Base-by-base conservation (phyloP, 37 sponge, comb jelly and placozoan species). In the Corticium candelabrum region DNA sequence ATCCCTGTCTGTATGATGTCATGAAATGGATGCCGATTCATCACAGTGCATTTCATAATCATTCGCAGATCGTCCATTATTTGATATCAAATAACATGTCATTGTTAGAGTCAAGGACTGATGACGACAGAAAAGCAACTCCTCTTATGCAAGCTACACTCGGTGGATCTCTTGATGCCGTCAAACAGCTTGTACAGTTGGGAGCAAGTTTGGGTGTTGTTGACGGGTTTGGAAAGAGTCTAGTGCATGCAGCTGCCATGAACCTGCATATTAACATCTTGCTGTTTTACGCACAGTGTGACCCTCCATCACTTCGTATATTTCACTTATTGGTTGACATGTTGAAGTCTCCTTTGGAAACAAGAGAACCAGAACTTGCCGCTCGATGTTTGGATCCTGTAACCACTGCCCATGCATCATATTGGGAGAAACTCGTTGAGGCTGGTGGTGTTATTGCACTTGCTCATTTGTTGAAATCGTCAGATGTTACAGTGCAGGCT, bases 11-110 rank as follows among this genome's bases (percentile, higher is more conserved):
- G 0, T 2, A 1, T 1, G 95, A 94, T 38, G 41, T 41, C 40
- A 68, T 74, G 34, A 88, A 90, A 0, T 94, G 95, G 95, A 68
- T 78, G 21, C 87, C 95, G 1, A 67, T 94, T 1, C 95, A 94
- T 76, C 62, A 88, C 68, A 88, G 91, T 57, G 91, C 95, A 35
- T 90, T 74, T 68, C 78, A 82, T 74, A 94, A 94, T 84, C 82
- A 85, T 50, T 85, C 81, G 38, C 4, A 0, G 3, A 68, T 90
- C 0, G 74, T 90, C 2, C 4, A 32, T 0, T 79, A 84, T 30
- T 43, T 90, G 0, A 41, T 77, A 39, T 37, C 39, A 21, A 30
- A 69, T 37, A 35, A 88, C 40, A 67, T 77, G 11, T 34, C 33
- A 11, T 77, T 57, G 35, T 43, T 90, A 0, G 80, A 94, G 40